Percentiles rank a stretch among this genome's conserved stretches.
These are phyloP conservation scores for Frieseomelitta varia DNA, from an alignment of 1,140 invertebrate genomes.

Conservation along the genomic window DNA sequence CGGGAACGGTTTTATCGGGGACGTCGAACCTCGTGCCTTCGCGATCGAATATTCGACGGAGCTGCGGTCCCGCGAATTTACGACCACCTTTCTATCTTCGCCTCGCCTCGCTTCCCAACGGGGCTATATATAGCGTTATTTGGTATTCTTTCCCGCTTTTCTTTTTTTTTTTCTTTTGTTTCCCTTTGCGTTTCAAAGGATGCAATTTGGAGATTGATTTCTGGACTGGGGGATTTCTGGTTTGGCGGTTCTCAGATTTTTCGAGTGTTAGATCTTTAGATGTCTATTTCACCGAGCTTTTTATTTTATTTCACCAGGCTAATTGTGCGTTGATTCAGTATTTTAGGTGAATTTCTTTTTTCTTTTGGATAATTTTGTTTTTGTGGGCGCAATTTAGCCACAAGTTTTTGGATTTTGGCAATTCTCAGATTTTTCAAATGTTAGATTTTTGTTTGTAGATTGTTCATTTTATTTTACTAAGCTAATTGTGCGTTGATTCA, in stretches of 20 bases:
- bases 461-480: not conserved
- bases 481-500: too few relatives aligned
- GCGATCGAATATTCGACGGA: not conserved
- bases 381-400: too few relatives aligned
- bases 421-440: not conserved
- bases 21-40: not conserved
- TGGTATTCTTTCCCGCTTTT: too few relatives aligned
- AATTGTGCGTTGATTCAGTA: too few relatives aligned
- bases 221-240: too few relatives aligned
- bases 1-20: slow-evolving; percentile 34
- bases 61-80: slow-evolving; percentile 25
- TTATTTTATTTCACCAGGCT: not conserved
- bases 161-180: too few relatives aligned
- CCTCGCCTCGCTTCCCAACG: not conserved
- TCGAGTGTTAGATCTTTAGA: too few relatives aligned
- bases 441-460: not conserved
- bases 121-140: not conserved
- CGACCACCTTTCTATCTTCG: not conserved
- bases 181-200: not conserved
- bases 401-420: too few relatives aligned
- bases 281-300: not conserved
- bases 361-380: too few relatives aligned
- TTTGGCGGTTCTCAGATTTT: too few relatives aligned
- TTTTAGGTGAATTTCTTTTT: too few relatives aligned
- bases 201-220: too few relatives aligned